Evolutionary conservation across 2,888 invertebrate genomes (phyloP), one percentile per base, ranked within the genome.

Genomic region (Dynastes tityus): DNA sequence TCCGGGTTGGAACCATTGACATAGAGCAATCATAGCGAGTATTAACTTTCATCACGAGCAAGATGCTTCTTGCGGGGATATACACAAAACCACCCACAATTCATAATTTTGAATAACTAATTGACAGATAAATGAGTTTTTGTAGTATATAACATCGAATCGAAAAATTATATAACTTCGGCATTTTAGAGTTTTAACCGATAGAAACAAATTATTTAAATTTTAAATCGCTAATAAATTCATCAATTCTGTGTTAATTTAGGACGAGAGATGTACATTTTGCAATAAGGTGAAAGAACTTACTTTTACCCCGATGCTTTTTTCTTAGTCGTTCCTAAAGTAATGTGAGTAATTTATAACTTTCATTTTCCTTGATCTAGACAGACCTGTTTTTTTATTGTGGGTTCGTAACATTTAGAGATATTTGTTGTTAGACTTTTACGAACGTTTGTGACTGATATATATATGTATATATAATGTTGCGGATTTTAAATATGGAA

Each of bases 321-420:
- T 16, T 16, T 71, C 11, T 61, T 73, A 45, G 13, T 55, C 37
- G n/a, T 63, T 45, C 16, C 45, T 63, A 55, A 55, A 45, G 45
- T 61, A 63, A 61, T 27, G 45, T 61, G 40, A 61, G 40, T 61
- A 9, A 63, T 58, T 45, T 45, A 61, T 37, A 74, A 74, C 73
- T 74, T 74, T 74, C 73, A 74, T 74, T 74, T 74, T 74, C 58
- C 61, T 74, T 74, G 61, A 74, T 74, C 58, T 61, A 74, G 73
- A 74, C 45, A 74, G 61, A 61, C 73, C 73, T 45, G 61, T 74
- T 74, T 73, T 74, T 73, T 74, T 74, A 32, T 74, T 61, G 61
- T 49, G 27, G 9, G 27, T n/a, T 61, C 40, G 37, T 61, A 61
- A 45, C 22, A 61, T 61, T 71, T 70, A 32, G 8, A 22, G 5